A percentile compares a stretch with the other conserved stretches of the same genome.
Conservation (phyloP, 2,113 vertebrate species). For the Theropithecus gelada region DNA sequence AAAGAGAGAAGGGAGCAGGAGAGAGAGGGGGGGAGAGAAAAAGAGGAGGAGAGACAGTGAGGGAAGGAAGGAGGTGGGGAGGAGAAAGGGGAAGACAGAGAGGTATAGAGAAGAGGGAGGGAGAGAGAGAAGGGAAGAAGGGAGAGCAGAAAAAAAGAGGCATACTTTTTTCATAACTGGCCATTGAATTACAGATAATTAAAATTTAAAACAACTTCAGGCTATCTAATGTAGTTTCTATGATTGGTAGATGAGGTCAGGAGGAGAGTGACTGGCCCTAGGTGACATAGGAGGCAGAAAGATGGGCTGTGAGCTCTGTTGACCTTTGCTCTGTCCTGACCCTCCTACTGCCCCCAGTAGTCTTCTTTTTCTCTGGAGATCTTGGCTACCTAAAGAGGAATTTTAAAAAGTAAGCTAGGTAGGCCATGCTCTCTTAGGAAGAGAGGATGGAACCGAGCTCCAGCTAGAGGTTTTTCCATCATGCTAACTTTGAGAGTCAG, state of each 20-base stretch:
- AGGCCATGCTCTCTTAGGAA: background rate
- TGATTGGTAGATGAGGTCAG: background rate
- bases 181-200: background rate
- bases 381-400: background rate
- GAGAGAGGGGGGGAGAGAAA: background rate
- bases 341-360: background rate
- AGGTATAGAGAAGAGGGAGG: too few species aligned
- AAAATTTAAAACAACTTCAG: background rate
- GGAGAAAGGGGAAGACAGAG: too few species aligned
- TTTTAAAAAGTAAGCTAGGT: background rate
- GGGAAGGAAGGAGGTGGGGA: background rate
- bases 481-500: background rate
- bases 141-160: background rate
- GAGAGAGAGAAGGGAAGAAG: background rate
- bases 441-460: background rate
- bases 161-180: background rate
- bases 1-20: background rate
- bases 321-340: background rate
- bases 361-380: background rate
- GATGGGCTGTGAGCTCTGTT: background rate
- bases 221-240: background rate
- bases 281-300: background rate
- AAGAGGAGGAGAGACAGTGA: background rate
- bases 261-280: fast-evolving
- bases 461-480: background rate